Percentiles rank a stretch among this genome's conserved stretches.
Evolutionary conservation across 2,797 vertebrate species (phyloP).

Genomic region (Neostethus bicornis): DNA sequence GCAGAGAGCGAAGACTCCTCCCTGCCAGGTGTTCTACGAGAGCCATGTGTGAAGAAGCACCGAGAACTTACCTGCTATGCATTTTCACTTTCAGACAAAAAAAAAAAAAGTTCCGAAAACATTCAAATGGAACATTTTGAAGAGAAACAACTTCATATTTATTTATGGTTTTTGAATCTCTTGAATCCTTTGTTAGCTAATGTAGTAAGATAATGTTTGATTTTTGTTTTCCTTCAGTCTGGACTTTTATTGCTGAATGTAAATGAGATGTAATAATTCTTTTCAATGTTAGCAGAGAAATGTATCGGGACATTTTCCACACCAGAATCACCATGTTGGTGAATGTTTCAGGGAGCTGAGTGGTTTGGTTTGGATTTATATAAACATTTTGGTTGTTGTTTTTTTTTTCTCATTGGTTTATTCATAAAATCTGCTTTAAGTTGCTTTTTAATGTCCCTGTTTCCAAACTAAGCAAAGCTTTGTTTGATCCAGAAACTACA

Average conservation of each 20-base stretch:
- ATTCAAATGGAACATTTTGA: constrained; percentile 36
- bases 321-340: too few relatives aligned
- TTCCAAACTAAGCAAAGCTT: not conserved
- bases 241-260: constrained; percentile 69
- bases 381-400: constrained; percentile 33
- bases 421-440: constrained; percentile 55
- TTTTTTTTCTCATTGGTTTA: constrained; percentile 33
- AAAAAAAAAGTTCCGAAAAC: constrained; percentile 27
- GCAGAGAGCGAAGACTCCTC: not conserved
- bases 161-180: constrained; percentile 31
- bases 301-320: constrained; percentile 42
- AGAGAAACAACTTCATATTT: constrained; percentile 39
- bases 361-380: constrained; percentile 32
- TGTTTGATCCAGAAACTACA: constrained; percentile 18
- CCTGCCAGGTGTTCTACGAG: constrained; percentile 89
- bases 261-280: constrained; percentile 22
- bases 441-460: constrained; percentile 16
- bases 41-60: constrained; percentile 89
- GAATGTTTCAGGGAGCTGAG: not conserved
- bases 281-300: constrained; percentile 47
- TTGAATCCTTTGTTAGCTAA: constrained; percentile 12
- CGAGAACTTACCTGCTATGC: constrained; percentile 82
- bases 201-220: constrained; percentile 27
- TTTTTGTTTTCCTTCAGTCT: constrained; percentile 22
- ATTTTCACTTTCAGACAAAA: constrained; percentile 65